phyloP scores from a whole-genome alignment of 2,113 vertebrate species.

The Platanista minor region DNA sequence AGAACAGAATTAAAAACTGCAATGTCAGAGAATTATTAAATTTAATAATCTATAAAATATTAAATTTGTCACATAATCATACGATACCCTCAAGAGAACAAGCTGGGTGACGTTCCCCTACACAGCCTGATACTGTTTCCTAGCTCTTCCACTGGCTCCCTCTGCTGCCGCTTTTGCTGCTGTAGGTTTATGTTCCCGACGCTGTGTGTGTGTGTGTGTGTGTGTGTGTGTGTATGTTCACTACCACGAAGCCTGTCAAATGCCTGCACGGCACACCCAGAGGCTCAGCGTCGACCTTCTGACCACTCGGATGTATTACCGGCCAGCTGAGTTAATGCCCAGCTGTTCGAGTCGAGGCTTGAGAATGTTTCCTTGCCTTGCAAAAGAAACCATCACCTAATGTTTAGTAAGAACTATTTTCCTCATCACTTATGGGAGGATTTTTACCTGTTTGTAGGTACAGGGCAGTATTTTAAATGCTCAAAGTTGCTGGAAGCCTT shows the following conservation, averaged over 20 bases:
- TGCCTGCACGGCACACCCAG: not conserved
- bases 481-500: not conserved
- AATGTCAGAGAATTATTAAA: not conserved
- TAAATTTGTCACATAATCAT: not conserved
- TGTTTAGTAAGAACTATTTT: not conserved
- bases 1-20: not conserved
- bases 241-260: not conserved
- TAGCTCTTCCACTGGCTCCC: constrained; percentile 32
- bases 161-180: not conserved
- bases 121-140: fast-evolving
- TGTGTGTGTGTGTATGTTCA: not conserved
- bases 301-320: not conserved
- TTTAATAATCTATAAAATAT: not conserved
- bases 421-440: not conserved
- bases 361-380: not conserved
- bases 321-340: not conserved
- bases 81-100: not conserved
- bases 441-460: not conserved
- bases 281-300: not conserved
- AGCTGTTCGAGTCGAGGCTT: not conserved
- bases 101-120: fast-evolving
- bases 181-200: not conserved
- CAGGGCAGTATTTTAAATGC: not conserved
- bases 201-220: not conserved
- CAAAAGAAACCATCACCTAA: not conserved